phyloP scores from a whole-genome alignment of 2,888 invertebrate genomes.

The Ormia ochracea region DNA sequence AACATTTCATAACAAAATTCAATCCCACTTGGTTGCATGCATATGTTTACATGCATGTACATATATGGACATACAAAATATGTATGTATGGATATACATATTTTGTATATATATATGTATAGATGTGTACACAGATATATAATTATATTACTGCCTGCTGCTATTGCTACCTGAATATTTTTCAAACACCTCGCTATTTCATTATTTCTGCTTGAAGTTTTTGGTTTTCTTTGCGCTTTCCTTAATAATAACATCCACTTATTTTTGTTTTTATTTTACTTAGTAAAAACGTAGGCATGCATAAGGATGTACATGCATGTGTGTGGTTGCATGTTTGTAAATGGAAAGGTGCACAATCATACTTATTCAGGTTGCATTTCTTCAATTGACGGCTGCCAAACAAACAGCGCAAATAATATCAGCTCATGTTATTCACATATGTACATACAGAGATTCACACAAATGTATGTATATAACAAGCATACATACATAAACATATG shows the following conservation, averaged over 20 bases:
- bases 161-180: background rate
- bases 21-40: background rate
- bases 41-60: background rate
- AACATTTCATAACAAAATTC: too few relatives aligned
- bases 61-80: background rate
- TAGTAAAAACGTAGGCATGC: background rate
- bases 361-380: background rate
- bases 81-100: background rate
- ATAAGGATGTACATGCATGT: background rate
- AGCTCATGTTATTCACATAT: slow-evolving; percentile 32
- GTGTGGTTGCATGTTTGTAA: too few relatives aligned
- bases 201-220: background rate
- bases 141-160: background rate
- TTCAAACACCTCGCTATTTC: slow-evolving; percentile 5
- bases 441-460: too few relatives aligned
- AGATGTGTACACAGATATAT: too few relatives aligned
- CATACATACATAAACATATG: too few relatives aligned
- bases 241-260: slow-evolving; percentile 25
- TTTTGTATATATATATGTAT: too few relatives aligned
- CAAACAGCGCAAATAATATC: slow-evolving; percentile 25
- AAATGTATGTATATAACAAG: too few relatives aligned
- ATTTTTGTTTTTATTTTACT: background rate
- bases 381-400: slow-evolving; percentile 14
- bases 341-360: too few relatives aligned
- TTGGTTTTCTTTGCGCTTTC: slow-evolving; percentile 28